phyloP scores from a whole-genome alignment of 2,797 vertebrate genomes.

The Darevskia mixta region DNA sequence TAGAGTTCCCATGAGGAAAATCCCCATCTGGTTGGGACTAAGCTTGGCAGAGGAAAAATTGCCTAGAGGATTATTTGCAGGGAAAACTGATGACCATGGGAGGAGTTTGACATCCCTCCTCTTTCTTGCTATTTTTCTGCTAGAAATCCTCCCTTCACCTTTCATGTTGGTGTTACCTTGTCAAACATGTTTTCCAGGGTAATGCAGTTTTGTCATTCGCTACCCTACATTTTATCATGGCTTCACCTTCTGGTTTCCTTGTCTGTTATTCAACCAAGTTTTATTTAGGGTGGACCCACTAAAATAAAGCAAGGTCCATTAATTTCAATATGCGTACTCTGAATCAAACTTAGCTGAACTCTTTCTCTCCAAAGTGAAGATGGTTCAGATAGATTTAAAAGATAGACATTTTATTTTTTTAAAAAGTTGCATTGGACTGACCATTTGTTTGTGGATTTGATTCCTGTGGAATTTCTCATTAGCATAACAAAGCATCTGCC shows the following conservation, averaged over 20 bases:
- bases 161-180: background rate
- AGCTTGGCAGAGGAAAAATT: background rate
- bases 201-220: background rate
- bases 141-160: background rate
- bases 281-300: no score
- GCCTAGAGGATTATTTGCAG: background rate
- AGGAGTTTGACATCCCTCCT: background rate
- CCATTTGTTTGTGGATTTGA: conserved; percentile 65
- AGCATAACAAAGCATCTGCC: conserved; percentile 74
- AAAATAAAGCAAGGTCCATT: no score
- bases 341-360: no score
- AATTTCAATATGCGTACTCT: no score
- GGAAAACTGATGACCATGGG: background rate
- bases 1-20: background rate
- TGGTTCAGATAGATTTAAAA: background rate
- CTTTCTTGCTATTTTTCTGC: no score
- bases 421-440: conserved; percentile 39
- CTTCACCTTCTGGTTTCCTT: background rate
- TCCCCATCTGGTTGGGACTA: background rate
- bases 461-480: conserved; percentile 59
- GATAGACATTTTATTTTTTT: conserved; percentile 26
- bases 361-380: background rate
- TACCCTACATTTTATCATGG: background rate
- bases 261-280: no score
- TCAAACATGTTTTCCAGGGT: background rate